Evolutionary conservation across 1,140 invertebrate species (phyloP), one percentile per base, ranked within the genome.

Genomic region (Lepidurus arcticus): DNA sequence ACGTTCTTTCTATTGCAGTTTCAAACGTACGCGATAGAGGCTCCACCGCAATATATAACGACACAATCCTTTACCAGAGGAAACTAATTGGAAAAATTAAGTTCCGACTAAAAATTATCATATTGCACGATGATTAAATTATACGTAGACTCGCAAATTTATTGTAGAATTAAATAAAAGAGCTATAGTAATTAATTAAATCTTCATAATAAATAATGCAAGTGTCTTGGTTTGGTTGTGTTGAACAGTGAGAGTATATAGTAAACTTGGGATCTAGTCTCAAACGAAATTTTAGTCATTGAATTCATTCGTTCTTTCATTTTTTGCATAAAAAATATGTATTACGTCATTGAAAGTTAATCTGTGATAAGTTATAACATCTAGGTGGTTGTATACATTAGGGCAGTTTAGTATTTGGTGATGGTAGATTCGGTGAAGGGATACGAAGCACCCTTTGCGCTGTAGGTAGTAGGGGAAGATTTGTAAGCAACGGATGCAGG

Each of bases 171-270:
- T 34, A 34, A 34, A 34, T 34, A 34, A 2, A 2, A 34, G 26
- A 26, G 26, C 1, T 26, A 26, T 26, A 26, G 1, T 26, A 26
- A 1, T 26, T 26, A 26, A 26, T n/a, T n/a, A n/a, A n/a, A n/a
- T n/a, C n/a, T n/a, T 26, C 26, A 1, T 26, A 26, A 26, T 26
- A 26, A 26, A 26, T 26, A 26, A 26, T 26, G 76, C 76, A 43
- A 74, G 78, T 45, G 75, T 74, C n/a, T n/a, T n/a, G 73, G 75
- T 78, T 78, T 10, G 42, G 73, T 73, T 78, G 4, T 65, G 47
- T 13, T 13, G 47, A 65, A 65, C 47, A 21, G 10, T 65, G 5
- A 65, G 47, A 65, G 4, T 65, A 65, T 3, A n/a, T n/a, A n/a
- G n/a, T 65, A 65, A 13, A 65, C 47, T 65, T 2, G 10, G 4